Percentiles rank a stretch among this genome's conserved stretches.
Conservation (phyloP, 2,113 vertebrate genomes). For the Zapus hudsonius region DNA sequence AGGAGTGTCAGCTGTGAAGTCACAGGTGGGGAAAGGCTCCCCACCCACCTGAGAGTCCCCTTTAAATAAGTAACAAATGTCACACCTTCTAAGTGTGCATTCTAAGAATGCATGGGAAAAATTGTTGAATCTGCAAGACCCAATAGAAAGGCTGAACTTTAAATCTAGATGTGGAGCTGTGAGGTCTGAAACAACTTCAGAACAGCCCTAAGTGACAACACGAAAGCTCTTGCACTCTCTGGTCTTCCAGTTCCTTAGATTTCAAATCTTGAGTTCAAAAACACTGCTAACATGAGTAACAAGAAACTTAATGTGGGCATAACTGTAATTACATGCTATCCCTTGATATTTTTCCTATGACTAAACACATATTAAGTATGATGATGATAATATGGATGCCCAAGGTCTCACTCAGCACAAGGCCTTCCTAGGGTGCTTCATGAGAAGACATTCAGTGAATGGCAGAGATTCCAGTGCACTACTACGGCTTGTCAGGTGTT, state of each 20-base stretch:
- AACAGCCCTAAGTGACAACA: background rate
- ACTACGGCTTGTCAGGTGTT: background rate
- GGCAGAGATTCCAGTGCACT: background rate
- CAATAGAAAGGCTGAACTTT: background rate
- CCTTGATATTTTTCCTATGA: background rate
- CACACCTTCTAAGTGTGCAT: too few species aligned
- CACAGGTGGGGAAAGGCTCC: too few species aligned
- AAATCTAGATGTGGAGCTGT: background rate
- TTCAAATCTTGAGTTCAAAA: slow-evolving; percentile 5
- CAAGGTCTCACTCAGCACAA: too few species aligned
- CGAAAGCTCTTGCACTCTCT: background rate
- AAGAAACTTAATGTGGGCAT: background rate
- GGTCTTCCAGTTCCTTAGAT: background rate
- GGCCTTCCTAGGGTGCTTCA: background rate
- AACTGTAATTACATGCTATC: background rate
- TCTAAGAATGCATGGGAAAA: too few species aligned
- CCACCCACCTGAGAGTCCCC: too few species aligned
- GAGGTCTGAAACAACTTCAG: background rate
- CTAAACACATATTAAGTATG: background rate
- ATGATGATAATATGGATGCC: background rate
- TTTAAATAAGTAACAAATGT: too few species aligned
- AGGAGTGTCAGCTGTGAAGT: too few species aligned
- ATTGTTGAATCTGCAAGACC: background rate
- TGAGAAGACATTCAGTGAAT: background rate
- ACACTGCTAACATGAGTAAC: background rate